Conservation (phyloP, 2,797 vertebrate species). For the Aeoliscus strigatus region DNA sequence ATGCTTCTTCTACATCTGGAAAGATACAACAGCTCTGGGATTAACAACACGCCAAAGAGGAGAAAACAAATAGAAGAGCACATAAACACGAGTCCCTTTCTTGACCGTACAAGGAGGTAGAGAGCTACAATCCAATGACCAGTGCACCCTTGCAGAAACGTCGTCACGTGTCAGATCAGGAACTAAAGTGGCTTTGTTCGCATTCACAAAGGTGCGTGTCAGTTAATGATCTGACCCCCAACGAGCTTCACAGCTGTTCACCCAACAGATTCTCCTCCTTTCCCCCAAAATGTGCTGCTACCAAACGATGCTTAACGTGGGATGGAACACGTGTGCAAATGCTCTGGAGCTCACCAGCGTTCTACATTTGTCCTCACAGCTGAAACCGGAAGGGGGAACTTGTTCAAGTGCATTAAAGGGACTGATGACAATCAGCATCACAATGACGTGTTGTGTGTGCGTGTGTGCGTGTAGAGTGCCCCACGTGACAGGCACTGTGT, state of each 20-base stretch:
- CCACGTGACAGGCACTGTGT: slow-evolving; percentile 67
- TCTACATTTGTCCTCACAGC: slow-evolving; percentile 9
- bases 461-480: slow-evolving; percentile 56
- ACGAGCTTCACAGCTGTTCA: slow-evolving; percentile 5
- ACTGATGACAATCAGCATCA: slow-evolving; percentile 37
- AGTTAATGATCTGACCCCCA: slow-evolving; percentile 35
- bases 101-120: slow-evolving; percentile 68
- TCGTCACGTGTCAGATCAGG: slow-evolving; percentile 35
- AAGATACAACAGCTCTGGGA: slow-evolving; percentile 54
- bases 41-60: slow-evolving; percentile 44
- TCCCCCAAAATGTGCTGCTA: too few species aligned
- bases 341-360: slow-evolving; percentile 42
- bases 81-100: slow-evolving; percentile 71
- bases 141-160: slow-evolving; percentile 32
- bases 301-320: slow-evolving; percentile 8
- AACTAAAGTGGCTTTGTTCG: slow-evolving; percentile 34
- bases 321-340: slow-evolving; percentile 18
- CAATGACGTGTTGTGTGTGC: too few species aligned
- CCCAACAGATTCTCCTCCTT: too few species aligned
- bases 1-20: slow-evolving; percentile 54
- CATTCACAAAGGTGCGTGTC: slow-evolving; percentile 42
- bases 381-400: slow-evolving; percentile 47
- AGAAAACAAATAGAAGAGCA: slow-evolving; percentile 51
- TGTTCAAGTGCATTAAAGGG: slow-evolving; percentile 54
- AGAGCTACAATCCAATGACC: slow-evolving; percentile 57